A percentile compares a stretch with the other conserved stretches of the same genome.
phyloP scores from a whole-genome alignment of 35 echinoderm and acorn worm species.

The Ptychodera flava region DNA sequence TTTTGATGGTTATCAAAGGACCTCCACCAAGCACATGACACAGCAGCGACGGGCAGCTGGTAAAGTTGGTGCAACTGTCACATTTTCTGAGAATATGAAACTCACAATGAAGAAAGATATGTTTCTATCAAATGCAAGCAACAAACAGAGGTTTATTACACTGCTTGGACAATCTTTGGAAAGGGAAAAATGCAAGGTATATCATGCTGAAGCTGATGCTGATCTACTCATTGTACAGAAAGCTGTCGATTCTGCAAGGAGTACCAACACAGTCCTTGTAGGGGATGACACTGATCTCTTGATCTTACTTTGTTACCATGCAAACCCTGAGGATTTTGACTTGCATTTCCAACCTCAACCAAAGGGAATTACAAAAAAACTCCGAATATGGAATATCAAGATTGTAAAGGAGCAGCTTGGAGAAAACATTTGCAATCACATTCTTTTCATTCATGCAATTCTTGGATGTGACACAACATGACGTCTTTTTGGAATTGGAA shows the following conservation, averaged over 20 bases:
- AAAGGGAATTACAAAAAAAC: slow-evolving; percentile 25
- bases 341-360: slow-evolving; percentile 36
- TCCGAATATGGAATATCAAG: slow-evolving; percentile 43
- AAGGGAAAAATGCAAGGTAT: slow-evolving; percentile 28
- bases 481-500: slow-evolving; percentile 18
- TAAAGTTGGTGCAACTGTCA: slow-evolving; percentile 27
- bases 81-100: slow-evolving; percentile 21
- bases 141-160: slow-evolving; percentile 53
- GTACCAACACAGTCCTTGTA: slow-evolving; percentile 29
- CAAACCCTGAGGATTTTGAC: background rate
- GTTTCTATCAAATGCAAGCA: slow-evolving; percentile 43
- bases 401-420: background rate
- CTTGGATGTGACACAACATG: slow-evolving; percentile 42
- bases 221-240: slow-evolving; percentile 38
- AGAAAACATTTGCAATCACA: slow-evolving; percentile 8
- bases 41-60: slow-evolving; percentile 17
- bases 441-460: slow-evolving; percentile 34
- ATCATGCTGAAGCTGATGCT: slow-evolving; percentile 51
- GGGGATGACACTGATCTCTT: slow-evolving; percentile 41
- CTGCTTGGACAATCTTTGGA: slow-evolving; percentile 28
- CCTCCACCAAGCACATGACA: slow-evolving; percentile 32
- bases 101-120: slow-evolving; percentile 36
- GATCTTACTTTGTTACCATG: slow-evolving; percentile 34
- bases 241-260: slow-evolving; percentile 33
- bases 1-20: slow-evolving; percentile 58